Evolutionary conservation across 2,113 vertebrate genomes (phyloP).

Genomic region (Rhadina sibilatrix): DNA sequence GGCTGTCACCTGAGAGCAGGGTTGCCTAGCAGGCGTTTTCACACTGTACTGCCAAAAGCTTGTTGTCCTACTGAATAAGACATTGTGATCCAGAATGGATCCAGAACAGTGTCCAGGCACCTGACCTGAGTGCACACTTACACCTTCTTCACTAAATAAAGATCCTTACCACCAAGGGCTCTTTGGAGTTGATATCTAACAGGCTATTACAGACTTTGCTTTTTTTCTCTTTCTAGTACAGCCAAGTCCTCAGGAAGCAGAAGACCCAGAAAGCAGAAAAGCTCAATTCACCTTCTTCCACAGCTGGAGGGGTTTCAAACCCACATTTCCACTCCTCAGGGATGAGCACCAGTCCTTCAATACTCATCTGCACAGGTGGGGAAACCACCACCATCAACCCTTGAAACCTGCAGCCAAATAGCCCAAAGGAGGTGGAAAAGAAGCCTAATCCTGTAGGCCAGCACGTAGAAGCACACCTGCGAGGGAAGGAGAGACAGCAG

Average conservation of each 20-base stretch:
- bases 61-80: not conserved
- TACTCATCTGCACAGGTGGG: rapidly evolving
- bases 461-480: rapidly evolving
- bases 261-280: not conserved
- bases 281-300: not conserved
- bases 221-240: not conserved
- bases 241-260: not conserved
- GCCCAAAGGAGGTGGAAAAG: not conserved
- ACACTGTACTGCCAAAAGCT: not conserved
- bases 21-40: rapidly evolving
- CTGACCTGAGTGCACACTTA: not conserved
- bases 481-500: not conserved
- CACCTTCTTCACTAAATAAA: not conserved
- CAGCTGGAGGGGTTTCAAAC: not conserved
- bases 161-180: not conserved
- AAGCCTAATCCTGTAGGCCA: not conserved
- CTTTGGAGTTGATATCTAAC: not conserved
- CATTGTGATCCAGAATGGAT: not conserved
- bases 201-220: not conserved
- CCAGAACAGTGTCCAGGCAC: not conserved
- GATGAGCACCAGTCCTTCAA: not conserved
- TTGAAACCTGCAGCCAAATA: not conserved
- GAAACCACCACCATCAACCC: not conserved
- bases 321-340: rapidly evolving
- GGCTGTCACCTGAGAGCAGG: not conserved